Conservation (phyloP, 2,888 invertebrate genomes). For the Ptilodon capucinus region DNA sequence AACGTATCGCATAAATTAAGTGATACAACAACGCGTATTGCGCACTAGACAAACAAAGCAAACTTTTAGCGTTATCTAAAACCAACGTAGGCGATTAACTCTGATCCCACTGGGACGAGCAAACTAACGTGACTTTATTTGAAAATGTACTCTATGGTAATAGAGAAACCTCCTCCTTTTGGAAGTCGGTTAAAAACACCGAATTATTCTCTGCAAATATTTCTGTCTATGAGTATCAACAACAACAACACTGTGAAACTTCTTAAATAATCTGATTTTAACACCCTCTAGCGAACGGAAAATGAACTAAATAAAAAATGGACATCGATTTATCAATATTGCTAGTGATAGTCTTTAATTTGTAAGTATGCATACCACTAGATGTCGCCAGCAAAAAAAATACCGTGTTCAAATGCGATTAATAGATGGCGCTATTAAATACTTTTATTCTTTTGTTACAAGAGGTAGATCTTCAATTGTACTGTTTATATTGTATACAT, state of each 20-base stretch:
- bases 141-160: no score
- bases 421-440: slow-evolving; percentile 27
- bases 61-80: background rate
- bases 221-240: no score
- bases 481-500: no score
- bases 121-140: background rate
- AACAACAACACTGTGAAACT: no score
- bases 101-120: background rate
- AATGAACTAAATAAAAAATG: background rate
- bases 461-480: no score
- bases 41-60: background rate
- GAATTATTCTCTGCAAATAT: no score
- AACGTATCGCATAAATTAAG: background rate
- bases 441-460: no score
- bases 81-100: background rate
- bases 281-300: background rate
- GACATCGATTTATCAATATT: background rate
- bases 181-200: no score
- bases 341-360: background rate
- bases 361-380: background rate
- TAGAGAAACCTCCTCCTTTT: no score
- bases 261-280: background rate
- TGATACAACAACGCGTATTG: background rate
- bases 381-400: background rate
- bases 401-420: background rate